phyloP scores from a whole-genome alignment of 2,888 invertebrate genomes.

The Seira ritae region DNA sequence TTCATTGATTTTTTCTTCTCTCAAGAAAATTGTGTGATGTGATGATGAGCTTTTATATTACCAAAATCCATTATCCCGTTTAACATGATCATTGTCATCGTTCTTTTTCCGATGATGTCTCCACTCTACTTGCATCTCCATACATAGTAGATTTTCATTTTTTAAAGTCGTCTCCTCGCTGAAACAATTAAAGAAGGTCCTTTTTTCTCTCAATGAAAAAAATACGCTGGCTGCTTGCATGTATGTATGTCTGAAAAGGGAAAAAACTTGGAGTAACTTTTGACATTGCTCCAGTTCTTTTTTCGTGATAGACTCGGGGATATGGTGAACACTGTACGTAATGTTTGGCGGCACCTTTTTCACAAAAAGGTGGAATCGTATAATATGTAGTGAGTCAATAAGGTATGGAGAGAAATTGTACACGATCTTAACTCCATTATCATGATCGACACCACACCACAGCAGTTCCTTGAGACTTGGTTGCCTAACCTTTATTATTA shows the following conservation, averaged over 20 bases:
- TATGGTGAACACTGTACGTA: neutral
- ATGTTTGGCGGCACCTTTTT: constrained; percentile 11
- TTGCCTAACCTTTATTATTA: constrained; percentile 5
- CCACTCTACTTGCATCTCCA: neutral
- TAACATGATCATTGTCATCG: constrained; percentile 28
- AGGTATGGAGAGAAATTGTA: neutral
- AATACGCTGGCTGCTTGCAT: no score
- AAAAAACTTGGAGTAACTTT: neutral
- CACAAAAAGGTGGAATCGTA: constrained; percentile 1
- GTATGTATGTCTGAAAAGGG: neutral
- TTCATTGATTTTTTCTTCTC: constrained; percentile 24
- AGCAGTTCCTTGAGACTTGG: neutral
- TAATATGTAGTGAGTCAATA: constrained; percentile 11
- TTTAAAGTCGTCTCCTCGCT: constrained; percentile 13
- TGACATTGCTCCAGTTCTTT: constrained; percentile 18
- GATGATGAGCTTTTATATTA: constrained; percentile 32
- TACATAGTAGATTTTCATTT: neutral
- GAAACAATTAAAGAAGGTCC: constrained; percentile 4
- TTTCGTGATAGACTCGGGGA: constrained; percentile 5
- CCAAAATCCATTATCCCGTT: constrained; percentile 49
- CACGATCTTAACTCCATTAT: neutral
- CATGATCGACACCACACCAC: neutral
- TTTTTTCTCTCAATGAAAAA: constrained; percentile 22
- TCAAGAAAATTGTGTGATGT: constrained; percentile 2
- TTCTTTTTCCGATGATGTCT: constrained; percentile 1